A percentile compares a stretch with the other conserved stretches of the same genome.
phyloP scores from a whole-genome alignment of 2,113 vertebrate species.

The Peucedramus taeniatus region DNA sequence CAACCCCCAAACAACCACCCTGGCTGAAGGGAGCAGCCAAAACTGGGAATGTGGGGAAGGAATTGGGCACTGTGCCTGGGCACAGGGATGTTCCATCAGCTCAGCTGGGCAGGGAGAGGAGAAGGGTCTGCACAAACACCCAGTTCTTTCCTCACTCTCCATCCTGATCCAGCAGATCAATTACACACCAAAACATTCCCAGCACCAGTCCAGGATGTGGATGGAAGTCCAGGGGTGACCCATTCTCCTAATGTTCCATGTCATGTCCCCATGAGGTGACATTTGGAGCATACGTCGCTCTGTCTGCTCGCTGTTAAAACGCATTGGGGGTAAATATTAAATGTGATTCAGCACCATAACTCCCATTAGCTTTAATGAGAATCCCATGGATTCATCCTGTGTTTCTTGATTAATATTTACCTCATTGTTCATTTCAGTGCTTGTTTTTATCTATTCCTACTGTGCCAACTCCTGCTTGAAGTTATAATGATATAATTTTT shows the following conservation, averaged over 20 bases:
- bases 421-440: slow-evolving; percentile 1
- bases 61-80: rapidly evolving
- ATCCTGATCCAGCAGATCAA: background rate
- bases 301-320: slow-evolving; percentile 36
- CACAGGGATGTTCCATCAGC: background rate
- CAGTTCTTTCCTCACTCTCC: background rate
- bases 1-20: background rate
- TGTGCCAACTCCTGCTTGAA: slow-evolving; percentile 63
- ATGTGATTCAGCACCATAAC: slow-evolving; percentile 39
- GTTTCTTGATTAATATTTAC: slow-evolving; percentile 62
- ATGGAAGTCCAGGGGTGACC: background rate
- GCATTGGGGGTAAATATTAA: slow-evolving; percentile 48
- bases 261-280: background rate
- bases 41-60: background rate
- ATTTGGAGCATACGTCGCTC: slow-evolving; percentile 9
- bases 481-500: slow-evolving; percentile 54
- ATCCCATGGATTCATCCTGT: slow-evolving; percentile 41
- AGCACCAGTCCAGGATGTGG: background rate
- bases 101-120: background rate
- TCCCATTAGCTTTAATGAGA: slow-evolving; percentile 62
- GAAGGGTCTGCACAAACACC: background rate
- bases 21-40: background rate
- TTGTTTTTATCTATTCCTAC: slow-evolving; percentile 49
- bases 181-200: background rate
- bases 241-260: background rate